Evolutionary conservation across 2,888 invertebrate genomes (phyloP), one percentile per base, ranked within the genome.

Genomic region (Imbricaverruca yamaguchii): DNA sequence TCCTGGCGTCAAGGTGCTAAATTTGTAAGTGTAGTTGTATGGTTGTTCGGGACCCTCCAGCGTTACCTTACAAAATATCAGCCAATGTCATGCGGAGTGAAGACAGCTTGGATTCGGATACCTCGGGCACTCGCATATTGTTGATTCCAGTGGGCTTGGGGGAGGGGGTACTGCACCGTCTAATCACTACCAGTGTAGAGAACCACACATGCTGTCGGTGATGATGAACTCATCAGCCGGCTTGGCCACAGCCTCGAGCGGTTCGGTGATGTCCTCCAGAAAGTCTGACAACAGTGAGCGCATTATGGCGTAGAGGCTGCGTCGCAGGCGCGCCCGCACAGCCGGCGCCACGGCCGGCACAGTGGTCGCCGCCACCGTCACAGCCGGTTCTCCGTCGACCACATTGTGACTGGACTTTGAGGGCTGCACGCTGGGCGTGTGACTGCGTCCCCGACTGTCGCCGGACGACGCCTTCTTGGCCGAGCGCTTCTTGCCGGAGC

Each of bases 171-270:
- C 39, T 39, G 39, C 39, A 39, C 39, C 39, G 39, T 39, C 39
- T 1, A 3, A 39, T 39, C 39, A 39, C 74, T 74, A 55, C 55
- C 39, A 11, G 21, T 55, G 53, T 10, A 18, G 21, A 23, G 74
- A 53, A 0, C 74, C 74, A 21, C 74, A 74, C 74, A 74, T 74
- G 53, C 53, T 21, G 18, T 74, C 74, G 18, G 13, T 15, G 55
- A 74, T 74, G 74, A 74, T 55, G 74, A 74, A 74, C 74, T 74
- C 74, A 55, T 74, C 74, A 10, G 74, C 55, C 21, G 74, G 74
- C 55, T 18, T 53, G 74, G 74, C 74, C 53, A 74, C 74, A 18
- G 74, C 74, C 74, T 74, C 74, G 53, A 74, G 74, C 74, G 74
- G 74, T 21, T 74, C 74, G 21, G 74, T 74, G 74, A 74, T 74